A percentile compares a stretch with the other conserved stretches of the same genome.
Evolutionary conservation across 2,113 vertebrate genomes (phyloP).

Genomic region (Ancistrus triradiatus): DNA sequence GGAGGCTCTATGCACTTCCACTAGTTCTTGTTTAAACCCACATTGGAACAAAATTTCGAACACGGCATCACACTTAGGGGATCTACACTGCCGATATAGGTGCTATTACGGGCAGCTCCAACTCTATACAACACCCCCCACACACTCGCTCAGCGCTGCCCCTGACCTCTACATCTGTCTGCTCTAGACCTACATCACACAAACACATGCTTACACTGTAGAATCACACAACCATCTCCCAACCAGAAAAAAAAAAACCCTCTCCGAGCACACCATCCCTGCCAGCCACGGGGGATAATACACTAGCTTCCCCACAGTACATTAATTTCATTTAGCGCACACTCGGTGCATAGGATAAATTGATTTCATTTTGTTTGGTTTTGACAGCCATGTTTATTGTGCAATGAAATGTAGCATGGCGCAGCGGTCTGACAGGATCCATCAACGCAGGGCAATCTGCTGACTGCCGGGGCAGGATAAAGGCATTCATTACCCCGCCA

Average conservation of each 20-base stretch:
- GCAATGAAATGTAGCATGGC: slow-evolving; percentile 98
- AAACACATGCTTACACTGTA: slow-evolving; percentile 6
- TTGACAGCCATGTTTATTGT: slow-evolving; percentile 99
- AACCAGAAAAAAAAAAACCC: not conserved
- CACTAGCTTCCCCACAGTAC: slow-evolving; percentile 83
- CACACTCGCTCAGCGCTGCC: no score
- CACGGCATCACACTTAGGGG: no score
- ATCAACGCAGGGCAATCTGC: slow-evolving; percentile 94
- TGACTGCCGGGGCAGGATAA: slow-evolving; percentile 98
- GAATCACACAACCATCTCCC: slow-evolving; percentile 10
- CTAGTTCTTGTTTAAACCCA: not conserved
- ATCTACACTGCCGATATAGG: no score
- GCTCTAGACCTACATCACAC: not conserved
- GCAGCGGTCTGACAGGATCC: slow-evolving; percentile 92
- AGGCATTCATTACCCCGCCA: slow-evolving; percentile 96
- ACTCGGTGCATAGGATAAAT: slow-evolving; percentile 97
- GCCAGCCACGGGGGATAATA: slow-evolving; percentile 76
- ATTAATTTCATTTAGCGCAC: slow-evolving; percentile 99
- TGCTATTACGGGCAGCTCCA: no score
- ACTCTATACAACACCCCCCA: not conserved
- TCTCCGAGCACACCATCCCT: not conserved
- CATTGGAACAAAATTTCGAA: no score
- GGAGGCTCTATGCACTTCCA: slow-evolving; percentile 43
- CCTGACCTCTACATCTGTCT: not conserved
- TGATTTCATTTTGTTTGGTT: slow-evolving; percentile 98